These are phyloP conservation scores for Axinella damicornis DNA, from an alignment of 37 sponge, comb jelly and placozoan species.

Conservation along the genomic window DNA sequence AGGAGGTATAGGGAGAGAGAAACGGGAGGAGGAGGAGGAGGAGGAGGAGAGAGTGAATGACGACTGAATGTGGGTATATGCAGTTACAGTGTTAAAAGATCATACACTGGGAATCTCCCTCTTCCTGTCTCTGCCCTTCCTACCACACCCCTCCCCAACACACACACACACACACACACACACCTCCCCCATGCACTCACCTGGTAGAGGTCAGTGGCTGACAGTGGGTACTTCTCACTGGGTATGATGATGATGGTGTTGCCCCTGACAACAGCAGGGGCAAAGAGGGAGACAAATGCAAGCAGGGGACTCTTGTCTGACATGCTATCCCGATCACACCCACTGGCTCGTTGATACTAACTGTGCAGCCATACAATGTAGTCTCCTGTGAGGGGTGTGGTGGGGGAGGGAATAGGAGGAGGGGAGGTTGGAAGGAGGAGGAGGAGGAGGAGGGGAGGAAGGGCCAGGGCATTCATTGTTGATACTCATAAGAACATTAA, in stretches of 20 bases:
- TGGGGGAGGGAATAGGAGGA: neutral
- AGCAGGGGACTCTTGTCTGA: constrained; percentile 90
- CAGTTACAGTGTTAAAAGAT: too few species aligned
- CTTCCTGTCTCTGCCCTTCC: too few species aligned
- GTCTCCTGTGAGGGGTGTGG: constrained; percentile 75
- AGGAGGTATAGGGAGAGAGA: too few species aligned
- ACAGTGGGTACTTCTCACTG: constrained; percentile 92
- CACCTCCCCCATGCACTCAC: too few species aligned
- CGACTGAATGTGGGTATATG: too few species aligned
- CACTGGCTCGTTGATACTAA: constrained; percentile 92
- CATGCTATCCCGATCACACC: constrained; percentile 97
- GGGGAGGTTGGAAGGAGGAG: neutral
- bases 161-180: too few species aligned
- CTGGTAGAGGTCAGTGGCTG: constrained; percentile 96
- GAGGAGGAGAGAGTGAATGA: too few species aligned
- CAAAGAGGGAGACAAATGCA: constrained; percentile 94
- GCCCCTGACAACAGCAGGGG: constrained; percentile 95
- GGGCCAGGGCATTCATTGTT: too few species aligned
- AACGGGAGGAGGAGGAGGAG: too few species aligned
- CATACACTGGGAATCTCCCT: too few species aligned
- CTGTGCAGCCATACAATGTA: constrained; percentile 91
- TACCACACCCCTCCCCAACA: too few species aligned
- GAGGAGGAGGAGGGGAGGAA: neutral
- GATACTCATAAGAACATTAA: too few species aligned
- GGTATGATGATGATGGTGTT: constrained; percentile 97